These are phyloP conservation scores for Melanotaenia boesemani DNA, from an alignment of 2,797 vertebrate genomes.

Conservation along the genomic window DNA sequence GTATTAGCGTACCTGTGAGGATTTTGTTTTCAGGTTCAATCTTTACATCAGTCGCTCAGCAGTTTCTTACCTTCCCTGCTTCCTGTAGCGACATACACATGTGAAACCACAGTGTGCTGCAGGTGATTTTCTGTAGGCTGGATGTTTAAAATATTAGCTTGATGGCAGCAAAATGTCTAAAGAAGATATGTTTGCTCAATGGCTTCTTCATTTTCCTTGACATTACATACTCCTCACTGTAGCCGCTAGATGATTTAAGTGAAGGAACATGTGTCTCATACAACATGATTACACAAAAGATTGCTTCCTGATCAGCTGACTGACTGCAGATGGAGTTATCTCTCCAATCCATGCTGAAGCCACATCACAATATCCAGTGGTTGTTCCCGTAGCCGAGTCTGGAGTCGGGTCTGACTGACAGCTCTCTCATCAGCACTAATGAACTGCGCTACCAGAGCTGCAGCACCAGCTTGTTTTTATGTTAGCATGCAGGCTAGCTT, in stretches of 20 bases:
- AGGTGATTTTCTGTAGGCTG: too few relatives aligned
- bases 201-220: too few relatives aligned
- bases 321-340: neutral
- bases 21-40: too few relatives aligned
- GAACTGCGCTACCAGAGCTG: neutral
- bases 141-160: slow-evolving; percentile 27
- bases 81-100: too few relatives aligned
- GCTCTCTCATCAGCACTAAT: neutral
- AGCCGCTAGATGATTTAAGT: too few relatives aligned
- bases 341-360: neutral
- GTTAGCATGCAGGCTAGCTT: neutral
- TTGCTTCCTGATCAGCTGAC: neutral
- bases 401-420: neutral
- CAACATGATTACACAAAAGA: neutral
- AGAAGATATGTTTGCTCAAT: slow-evolving; percentile 10
- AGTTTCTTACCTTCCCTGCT: too few relatives aligned
- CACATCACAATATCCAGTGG: neutral
- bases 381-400: neutral
- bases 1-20: too few relatives aligned
- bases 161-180: slow-evolving; percentile 16
- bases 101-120: too few relatives aligned
- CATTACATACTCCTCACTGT: too few relatives aligned
- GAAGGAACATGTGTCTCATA: neutral
- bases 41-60: too few relatives aligned
- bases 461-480: neutral